Evolutionary conservation across 2,797 vertebrate species (phyloP).

Genomic region (Enteromius thamalakanensis): DNA sequence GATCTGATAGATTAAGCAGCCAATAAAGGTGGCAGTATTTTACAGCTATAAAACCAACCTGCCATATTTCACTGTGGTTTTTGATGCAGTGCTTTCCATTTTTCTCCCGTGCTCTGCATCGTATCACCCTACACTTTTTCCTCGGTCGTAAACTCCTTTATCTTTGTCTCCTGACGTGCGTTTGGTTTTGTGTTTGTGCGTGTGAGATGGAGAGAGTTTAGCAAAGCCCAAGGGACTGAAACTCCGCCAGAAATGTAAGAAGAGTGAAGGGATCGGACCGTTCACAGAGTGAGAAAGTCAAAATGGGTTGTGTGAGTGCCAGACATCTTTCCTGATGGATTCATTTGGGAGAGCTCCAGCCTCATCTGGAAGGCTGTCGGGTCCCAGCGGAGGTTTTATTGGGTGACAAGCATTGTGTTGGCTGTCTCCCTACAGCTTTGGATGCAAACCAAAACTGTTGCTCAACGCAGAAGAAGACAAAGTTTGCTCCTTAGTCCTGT

Average conservation of each 20-base stretch:
- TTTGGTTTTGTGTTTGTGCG: conserved; percentile 22
- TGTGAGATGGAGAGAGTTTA: conserved; percentile 44
- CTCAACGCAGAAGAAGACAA: conserved; percentile 65
- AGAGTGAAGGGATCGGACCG: conserved; percentile 1
- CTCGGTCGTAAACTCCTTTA: conserved; percentile 7
- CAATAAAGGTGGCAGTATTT: background rate
- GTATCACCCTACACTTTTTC: conserved; percentile 16
- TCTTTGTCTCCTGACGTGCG: conserved; percentile 30
- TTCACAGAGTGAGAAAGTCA: conserved; percentile 33
- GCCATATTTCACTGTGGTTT: background rate
- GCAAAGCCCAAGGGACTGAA: conserved; percentile 33
- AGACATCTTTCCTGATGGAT: conserved; percentile 38
- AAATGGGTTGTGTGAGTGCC: conserved; percentile 11
- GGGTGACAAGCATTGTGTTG: conserved; percentile 60
- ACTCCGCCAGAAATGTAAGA: conserved; percentile 29
- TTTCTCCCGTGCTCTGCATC: background rate
- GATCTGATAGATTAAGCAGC: background rate
- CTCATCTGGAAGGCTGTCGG: conserved; percentile 53
- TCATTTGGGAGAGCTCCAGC: conserved; percentile 59
- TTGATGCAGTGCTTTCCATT: background rate
- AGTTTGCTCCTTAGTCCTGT: conserved; percentile 62
- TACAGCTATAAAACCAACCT: background rate
- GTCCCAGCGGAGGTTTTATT: conserved; percentile 54
- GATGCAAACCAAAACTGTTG: conserved; percentile 62
- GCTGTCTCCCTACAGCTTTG: conserved; percentile 61